A percentile compares a stretch with the other conserved stretches of the same genome.
Conservation (phyloP, 2,797 vertebrate genomes). For the Kryptolebias ocellatus region DNA sequence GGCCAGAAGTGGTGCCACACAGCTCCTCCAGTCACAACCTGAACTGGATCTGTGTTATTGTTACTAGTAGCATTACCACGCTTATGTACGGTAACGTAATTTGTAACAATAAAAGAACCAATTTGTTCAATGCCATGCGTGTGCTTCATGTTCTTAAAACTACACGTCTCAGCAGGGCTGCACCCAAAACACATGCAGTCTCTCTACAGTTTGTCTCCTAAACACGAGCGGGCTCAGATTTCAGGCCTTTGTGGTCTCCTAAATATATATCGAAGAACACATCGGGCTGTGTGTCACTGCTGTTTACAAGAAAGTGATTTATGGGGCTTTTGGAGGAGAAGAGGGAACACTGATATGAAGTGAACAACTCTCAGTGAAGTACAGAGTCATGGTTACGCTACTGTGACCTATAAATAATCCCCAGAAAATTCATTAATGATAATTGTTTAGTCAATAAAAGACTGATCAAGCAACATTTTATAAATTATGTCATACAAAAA, state of each 20-base stretch:
- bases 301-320: slow-evolving; percentile 87
- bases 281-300: slow-evolving; percentile 82
- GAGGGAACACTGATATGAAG: slow-evolving; percentile 60
- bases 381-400: slow-evolving; percentile 54
- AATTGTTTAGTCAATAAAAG: slow-evolving; percentile 39
- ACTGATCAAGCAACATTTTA: slow-evolving; percentile 9
- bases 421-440: slow-evolving; percentile 58
- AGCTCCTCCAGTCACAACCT: slow-evolving; percentile 36
- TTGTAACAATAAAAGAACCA: slow-evolving; percentile 74
- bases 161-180: slow-evolving; percentile 18
- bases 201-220: slow-evolving; percentile 67
- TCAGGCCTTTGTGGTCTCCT: slow-evolving; percentile 77
- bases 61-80: slow-evolving; percentile 69
- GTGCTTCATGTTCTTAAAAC: slow-evolving; percentile 54
- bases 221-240: slow-evolving; percentile 76
- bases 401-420: slow-evolving; percentile 53
- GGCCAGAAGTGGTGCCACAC: slow-evolving; percentile 53
- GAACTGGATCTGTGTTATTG: slow-evolving; percentile 66
- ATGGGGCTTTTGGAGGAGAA: slow-evolving; percentile 76
- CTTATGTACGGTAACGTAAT: slow-evolving; percentile 70
- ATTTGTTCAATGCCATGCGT: slow-evolving; percentile 67
- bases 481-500: slow-evolving; percentile 16
- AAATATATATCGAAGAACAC: slow-evolving; percentile 83
- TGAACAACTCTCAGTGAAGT: slow-evolving; percentile 60
- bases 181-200: slow-evolving; percentile 61